phyloP scores from a whole-genome alignment of 1,140 invertebrate genomes.

The Saccostrea cuccullata region DNA sequence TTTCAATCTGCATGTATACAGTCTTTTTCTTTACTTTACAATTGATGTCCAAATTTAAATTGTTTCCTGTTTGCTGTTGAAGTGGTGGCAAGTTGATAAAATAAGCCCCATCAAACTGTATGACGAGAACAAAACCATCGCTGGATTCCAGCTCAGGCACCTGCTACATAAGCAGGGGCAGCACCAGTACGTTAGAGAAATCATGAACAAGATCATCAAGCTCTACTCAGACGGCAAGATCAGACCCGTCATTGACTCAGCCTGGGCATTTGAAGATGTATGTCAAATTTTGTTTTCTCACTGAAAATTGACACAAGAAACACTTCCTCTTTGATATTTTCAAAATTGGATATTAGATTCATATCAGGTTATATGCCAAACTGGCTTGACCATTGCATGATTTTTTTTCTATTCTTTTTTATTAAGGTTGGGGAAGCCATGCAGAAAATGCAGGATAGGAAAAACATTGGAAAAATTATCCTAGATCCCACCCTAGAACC shows the following conservation, averaged over 20 bases:
- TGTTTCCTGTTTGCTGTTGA: constrained; percentile 44
- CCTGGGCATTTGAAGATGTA: constrained; percentile 92
- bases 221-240: constrained; percentile 89
- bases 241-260: constrained; percentile 90
- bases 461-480: constrained; percentile 93
- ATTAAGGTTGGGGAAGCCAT: constrained; percentile 89
- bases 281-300: constrained; percentile 70
- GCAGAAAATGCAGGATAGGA: constrained; percentile 94
- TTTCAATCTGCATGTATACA: too few species aligned
- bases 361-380: too few species aligned
- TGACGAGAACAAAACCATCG: constrained; percentile 91
- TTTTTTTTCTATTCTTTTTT: constrained; percentile 37
- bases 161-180: constrained; percentile 89
- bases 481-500: constrained; percentile 84
- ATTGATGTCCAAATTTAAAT: too few species aligned
- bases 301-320: too few species aligned
- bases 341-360: too few species aligned
- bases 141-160: constrained; percentile 90
- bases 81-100: constrained; percentile 95
- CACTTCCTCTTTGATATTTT: too few species aligned
- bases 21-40: too few species aligned
- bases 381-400: too few species aligned
- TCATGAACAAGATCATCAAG: constrained; percentile 86
- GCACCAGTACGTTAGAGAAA: constrained; percentile 84
- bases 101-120: constrained; percentile 91